Base-by-base conservation (phyloP, 2,113 vertebrate genomes). In the Felis chaus region DNA sequence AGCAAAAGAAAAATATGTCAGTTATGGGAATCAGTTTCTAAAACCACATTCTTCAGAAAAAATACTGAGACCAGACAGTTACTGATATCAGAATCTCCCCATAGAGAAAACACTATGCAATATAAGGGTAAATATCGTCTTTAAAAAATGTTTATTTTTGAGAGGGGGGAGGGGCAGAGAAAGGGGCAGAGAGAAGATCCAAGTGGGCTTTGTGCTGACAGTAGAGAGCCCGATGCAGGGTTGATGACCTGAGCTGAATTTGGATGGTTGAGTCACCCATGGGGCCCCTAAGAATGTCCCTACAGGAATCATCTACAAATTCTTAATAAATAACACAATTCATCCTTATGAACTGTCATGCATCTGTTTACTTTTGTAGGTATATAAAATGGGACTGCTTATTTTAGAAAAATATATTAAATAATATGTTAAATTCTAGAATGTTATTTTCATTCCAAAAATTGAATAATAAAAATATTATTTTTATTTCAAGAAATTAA, bases 401-500 rank as follows among this genome's bases (percentile, higher is more conserved):
- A 48, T 86, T 79, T 76, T 65, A 23, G 19, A 86, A 95, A 96
- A 93, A 81, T 39, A 71, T 45, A 45, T 81, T 93, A n/a, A 79
- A 84, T 9, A 80, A 14, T 39, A 4, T 6, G n/a, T 41, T 85
- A 74, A 89, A 57, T 82, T 94, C 31, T 82, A 50, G 2, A 33
- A 33, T 63, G 21, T 69, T 65, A 57, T 36, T 78, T 80, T 88
- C 61, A 61, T 61, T 76, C 65, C 76, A 82, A 15, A 3, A 69
- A n/a, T 71, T 66, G 4, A 79, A n/a, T 81, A 63, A 65, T 53
- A 48, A 68, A 79, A 88, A 74, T 36, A 45, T 41, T 29, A 71
- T 84, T 94, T 93, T 94, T 84, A 41, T 61, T 66, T 92, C 39
- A 83, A 85, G 33, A 74, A 91, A 45, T 73, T 87, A 53, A 66